phyloP scores from a whole-genome alignment of 2,888 invertebrate species.

The Brachypterus glaber region DNA sequence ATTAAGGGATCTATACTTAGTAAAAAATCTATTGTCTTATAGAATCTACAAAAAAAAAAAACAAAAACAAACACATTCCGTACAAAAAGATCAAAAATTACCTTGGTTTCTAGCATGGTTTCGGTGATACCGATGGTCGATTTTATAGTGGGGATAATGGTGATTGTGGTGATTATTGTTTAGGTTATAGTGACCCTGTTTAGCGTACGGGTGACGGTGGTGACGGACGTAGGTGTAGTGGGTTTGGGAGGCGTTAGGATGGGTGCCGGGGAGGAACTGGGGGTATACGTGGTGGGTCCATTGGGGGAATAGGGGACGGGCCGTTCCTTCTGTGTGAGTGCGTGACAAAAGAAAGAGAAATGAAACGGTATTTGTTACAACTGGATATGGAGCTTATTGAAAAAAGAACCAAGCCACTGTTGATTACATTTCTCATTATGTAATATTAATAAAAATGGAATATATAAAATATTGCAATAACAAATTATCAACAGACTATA shows the following conservation, averaged over 20 bases:
- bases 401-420: no score
- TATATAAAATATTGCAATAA: no score
- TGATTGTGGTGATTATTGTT: conserved; percentile 54
- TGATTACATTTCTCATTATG: no score
- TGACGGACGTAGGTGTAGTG: conserved; percentile 41
- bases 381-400: no score
- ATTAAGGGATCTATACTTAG: no score
- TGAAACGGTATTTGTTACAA: no score
- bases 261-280: conserved; percentile 86
- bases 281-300: conserved; percentile 94
- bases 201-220: conserved; percentile 44
- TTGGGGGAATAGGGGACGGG: conserved; percentile 83
- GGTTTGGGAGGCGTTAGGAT: conserved; percentile 56
- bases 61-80: conserved; percentile 5
- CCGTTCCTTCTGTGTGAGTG: conserved; percentile 43
- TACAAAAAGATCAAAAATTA: conserved; percentile 32
- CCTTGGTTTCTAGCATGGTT: conserved; percentile 51
- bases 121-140: conserved; percentile 52
- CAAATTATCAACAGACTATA: no score
- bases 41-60: no score
- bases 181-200: conserved; percentile 49
- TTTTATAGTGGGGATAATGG: conserved; percentile 43
- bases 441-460: no score
- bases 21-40: no score
- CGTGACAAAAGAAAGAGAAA: conserved; percentile 3